Conservation (phyloP, 2,888 invertebrate species). For the Epistrophe eligans region DNA sequence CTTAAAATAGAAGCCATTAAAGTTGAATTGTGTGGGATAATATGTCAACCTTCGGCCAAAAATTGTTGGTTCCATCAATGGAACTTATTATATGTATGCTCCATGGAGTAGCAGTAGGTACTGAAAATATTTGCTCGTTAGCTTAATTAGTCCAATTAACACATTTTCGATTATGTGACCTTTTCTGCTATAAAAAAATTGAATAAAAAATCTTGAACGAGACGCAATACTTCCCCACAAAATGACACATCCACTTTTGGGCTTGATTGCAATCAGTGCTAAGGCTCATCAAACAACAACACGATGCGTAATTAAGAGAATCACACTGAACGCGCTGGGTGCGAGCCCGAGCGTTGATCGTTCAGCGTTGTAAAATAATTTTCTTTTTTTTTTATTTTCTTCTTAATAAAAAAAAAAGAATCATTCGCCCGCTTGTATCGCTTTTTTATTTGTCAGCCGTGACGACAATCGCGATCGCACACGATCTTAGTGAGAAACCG, state of each 20-base stretch:
- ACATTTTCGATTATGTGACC: constrained; percentile 69
- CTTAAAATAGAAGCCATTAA: constrained; percentile 25
- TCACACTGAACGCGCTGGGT: constrained; percentile 53
- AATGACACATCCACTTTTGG: constrained; percentile 41
- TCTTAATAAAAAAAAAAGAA: background rate
- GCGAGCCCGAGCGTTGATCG: constrained; percentile 20
- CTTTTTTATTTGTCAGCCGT: constrained; percentile 49
- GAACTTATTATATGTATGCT: constrained; percentile 7
- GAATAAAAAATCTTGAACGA: background rate
- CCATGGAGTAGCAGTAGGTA: background rate
- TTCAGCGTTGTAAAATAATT: constrained; percentile 12
- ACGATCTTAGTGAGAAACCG: constrained; percentile 60
- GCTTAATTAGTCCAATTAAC: constrained; percentile 74
- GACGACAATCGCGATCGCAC: constrained; percentile 71
- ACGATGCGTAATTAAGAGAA: constrained; percentile 76
- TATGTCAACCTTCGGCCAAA: background rate
- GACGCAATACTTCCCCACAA: constrained; percentile 8
- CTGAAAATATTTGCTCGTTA: constrained; percentile 62
- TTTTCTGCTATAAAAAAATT: constrained; percentile 31
- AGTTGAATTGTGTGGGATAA: constrained; percentile 1
- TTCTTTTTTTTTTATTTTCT: constrained; percentile 11
- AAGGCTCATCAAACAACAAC: constrained; percentile 70
- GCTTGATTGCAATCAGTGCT: constrained; percentile 67
- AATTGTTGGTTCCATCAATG: constrained; percentile 8
- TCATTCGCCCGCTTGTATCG: constrained; percentile 24